Evolutionary conservation across 2,888 invertebrate genomes (phyloP).

Genomic region (Gandaritis pyraliata): DNA sequence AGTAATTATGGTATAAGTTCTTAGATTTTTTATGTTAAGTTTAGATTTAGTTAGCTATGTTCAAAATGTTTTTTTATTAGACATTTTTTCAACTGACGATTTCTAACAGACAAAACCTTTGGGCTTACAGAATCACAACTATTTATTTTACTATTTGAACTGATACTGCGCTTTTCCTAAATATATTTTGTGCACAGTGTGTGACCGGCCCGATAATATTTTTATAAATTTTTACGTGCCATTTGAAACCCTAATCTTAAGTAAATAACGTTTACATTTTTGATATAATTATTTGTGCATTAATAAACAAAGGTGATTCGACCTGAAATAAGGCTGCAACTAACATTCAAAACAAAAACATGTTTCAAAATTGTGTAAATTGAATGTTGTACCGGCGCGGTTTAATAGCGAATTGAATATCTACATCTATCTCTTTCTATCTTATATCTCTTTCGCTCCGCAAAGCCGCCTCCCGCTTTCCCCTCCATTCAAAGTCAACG

Average conservation of each 20-base stretch:
- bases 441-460: no score
- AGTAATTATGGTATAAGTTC: constrained; percentile 17
- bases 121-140: background rate
- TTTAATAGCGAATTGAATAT: no score
- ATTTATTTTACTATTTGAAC: background rate
- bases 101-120: background rate
- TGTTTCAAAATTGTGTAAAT: background rate
- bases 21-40: constrained; percentile 27
- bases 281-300: constrained; percentile 23
- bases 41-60: constrained; percentile 34
- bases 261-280: constrained; percentile 52
- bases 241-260: constrained; percentile 63
- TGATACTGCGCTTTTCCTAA: background rate
- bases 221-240: constrained; percentile 35
- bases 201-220: constrained; percentile 30
- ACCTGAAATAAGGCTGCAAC: background rate
- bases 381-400: no score
- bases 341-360: background rate
- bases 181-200: constrained; percentile 9
- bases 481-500: no score
- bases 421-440: no score
- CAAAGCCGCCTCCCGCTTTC: no score
- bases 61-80: constrained; percentile 27
- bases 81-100: constrained; percentile 10
- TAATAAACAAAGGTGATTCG: no score